Evolutionary conservation across 2,888 invertebrate species (phyloP).

Genomic region (Molanna angustata): DNA sequence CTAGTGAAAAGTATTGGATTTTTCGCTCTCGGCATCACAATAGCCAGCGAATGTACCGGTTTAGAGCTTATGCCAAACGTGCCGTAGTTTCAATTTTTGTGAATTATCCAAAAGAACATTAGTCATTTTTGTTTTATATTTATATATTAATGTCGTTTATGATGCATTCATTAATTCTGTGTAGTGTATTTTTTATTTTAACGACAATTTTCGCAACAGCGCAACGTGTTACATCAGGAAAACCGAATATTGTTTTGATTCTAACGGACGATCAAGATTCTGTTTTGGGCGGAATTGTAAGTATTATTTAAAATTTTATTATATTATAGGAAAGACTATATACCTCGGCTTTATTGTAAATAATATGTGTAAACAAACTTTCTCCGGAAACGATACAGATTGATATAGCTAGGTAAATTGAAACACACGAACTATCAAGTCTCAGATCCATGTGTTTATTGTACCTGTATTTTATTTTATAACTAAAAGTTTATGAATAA

Average conservation of each 20-base stretch:
- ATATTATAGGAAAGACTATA: background rate
- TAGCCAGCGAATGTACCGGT: constrained; percentile 76
- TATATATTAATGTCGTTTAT: background rate
- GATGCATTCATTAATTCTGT: background rate
- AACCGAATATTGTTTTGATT: constrained; percentile 74
- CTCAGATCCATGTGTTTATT: no score
- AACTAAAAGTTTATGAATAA: no score
- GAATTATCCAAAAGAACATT: background rate
- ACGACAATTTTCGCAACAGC: no score
- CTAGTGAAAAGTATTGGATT: constrained; percentile 77
- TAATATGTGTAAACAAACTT: no score
- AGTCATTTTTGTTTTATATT: constrained; percentile 4
- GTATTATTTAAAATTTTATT: constrained; percentile 36
- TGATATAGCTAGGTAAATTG: no score
- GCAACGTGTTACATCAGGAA: constrained; percentile 23
- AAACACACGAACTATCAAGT: no score
- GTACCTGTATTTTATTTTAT: no score
- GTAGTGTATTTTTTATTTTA: no score
- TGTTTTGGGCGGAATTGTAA: constrained; percentile 73
- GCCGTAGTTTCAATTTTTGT: constrained; percentile 33
- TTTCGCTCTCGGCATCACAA: constrained; percentile 72
- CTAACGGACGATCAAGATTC: constrained; percentile 86
- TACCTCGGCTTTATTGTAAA: no score
- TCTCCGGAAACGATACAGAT: no score
- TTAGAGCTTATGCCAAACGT: constrained; percentile 70